Base-by-base conservation (phyloP, 2,797 vertebrate species). In the Perodicticus potto region DNA sequence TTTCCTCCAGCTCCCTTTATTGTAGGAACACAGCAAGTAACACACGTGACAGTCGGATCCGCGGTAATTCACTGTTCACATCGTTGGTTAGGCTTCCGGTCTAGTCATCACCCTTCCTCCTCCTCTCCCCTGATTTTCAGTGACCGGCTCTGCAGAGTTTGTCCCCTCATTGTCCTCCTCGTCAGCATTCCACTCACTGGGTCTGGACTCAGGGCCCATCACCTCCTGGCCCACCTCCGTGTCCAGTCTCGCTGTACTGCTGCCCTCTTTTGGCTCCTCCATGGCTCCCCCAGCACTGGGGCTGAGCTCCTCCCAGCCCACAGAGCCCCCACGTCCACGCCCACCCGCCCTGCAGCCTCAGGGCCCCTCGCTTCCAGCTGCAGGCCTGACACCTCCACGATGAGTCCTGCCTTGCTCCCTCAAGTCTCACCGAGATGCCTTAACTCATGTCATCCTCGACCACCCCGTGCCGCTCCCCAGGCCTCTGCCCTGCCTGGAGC, bases 141-240 rank as follows among this genome's bases (percentile, higher is more conserved):
- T 0, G 29, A 49, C 63, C 3, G 1, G 1, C 65, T 19, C 22
- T 29, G 8, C 9, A 27, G 55, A 17, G 7, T 3, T 20, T 6
- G 12, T 3, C 16, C 37, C 7, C 6, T 11, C 1, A 7, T 14
- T 59, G 0, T 20, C 8, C 11, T 6, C 20, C 29, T 73, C 0
- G 0, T 37, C 67, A 10, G 2, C 17, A 1, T 27, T 37, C 53
- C 0, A 5, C 12, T 6, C 13, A 5, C 32, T 5, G 0, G 0
- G 32, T n/a, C 65, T 76, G 7, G 29, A 13, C 27, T 72, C 32
- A 11, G 55, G 57, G 17, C 37, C 65, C 73, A 19, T 7, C 32
- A 3, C 55, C 19, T 49, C 37, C 19, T 55, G 32, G 17, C 59
- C 49, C 11, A 0, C 49, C 16, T 6, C 9, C 0, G 23, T 13